Percentiles rank a stretch among this genome's conserved stretches.
Conservation (phyloP, 2,888 invertebrate species). For the Iselma pallidipennis region DNA sequence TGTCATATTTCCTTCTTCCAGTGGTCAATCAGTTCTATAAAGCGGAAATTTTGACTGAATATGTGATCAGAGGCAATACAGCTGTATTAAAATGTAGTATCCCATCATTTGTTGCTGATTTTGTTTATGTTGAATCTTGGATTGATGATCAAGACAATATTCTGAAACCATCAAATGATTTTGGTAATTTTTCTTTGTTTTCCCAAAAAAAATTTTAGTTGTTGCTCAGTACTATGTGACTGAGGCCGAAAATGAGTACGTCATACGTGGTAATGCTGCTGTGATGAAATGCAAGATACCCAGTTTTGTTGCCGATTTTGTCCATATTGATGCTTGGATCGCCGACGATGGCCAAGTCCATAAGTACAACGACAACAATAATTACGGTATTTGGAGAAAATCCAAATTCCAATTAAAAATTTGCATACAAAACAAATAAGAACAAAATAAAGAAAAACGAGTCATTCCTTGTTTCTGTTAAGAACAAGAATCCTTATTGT, state of each 20-base stretch:
- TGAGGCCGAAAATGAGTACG: conserved; percentile 92
- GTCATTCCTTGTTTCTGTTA: neutral
- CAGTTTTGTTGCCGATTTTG: conserved; percentile 91
- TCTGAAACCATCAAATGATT: conserved; percentile 57
- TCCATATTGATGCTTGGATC: conserved; percentile 83
- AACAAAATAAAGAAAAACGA: neutral
- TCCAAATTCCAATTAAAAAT: neutral
- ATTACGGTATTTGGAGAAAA: conserved; percentile 59
- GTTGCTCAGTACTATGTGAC: conserved; percentile 88
- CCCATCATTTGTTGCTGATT: conserved; percentile 75
- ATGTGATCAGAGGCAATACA: conserved; percentile 74
- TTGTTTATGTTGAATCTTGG: conserved; percentile 72
- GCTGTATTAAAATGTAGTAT: conserved; percentile 75
- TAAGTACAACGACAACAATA: conserved; percentile 62
- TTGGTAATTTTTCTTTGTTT: conserved; percentile 53
- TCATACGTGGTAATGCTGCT: conserved; percentile 88
- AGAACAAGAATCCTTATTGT: neutral
- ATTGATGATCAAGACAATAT: conserved; percentile 67
- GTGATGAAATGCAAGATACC: conserved; percentile 94
- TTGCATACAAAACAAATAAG: neutral
- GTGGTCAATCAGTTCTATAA: conserved; percentile 75
- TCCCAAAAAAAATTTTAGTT: conserved; percentile 64
- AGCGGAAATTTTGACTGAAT: conserved; percentile 73
- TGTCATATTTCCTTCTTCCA: conserved; percentile 46
- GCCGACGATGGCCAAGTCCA: conserved; percentile 74